Percentiles rank a stretch among this genome's conserved stretches.
Evolutionary conservation across 2,113 vertebrate genomes (phyloP).

Genomic region (Ptilonorhynchus violaceus): DNA sequence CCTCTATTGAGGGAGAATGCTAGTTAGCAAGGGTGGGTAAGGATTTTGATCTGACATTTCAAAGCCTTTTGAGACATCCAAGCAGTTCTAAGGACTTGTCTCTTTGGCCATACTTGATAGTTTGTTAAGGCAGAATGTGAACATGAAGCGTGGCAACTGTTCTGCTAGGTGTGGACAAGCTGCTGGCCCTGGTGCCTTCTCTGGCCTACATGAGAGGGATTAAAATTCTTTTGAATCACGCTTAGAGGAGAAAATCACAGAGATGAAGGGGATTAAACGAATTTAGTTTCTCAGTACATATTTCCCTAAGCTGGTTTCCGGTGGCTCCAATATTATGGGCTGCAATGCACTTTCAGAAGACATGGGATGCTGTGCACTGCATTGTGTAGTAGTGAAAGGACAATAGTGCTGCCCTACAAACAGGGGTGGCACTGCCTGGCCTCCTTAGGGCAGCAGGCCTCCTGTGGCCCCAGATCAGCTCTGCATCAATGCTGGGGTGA

Average conservation of each 20-base stretch:
- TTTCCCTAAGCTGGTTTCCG: slow-evolving; percentile 3
- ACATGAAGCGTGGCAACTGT: not conserved
- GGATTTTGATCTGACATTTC: not conserved
- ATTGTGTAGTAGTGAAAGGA: fast-evolving
- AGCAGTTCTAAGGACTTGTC: not conserved
- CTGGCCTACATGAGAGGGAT: not conserved
- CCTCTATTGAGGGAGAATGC: not conserved
- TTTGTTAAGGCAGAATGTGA: not conserved
- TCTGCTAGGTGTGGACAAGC: not conserved
- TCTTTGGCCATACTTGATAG: not conserved
- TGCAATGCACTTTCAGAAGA: not conserved
- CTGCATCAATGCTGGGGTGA: fast-evolving
- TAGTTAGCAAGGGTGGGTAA: not conserved
- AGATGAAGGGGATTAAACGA: not conserved
- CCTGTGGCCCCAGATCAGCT: not conserved
- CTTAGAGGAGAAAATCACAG: not conserved
- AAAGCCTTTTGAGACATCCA: not conserved
- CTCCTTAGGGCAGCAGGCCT: not conserved
- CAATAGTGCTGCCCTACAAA: fast-evolving
- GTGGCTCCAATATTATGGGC: not conserved
- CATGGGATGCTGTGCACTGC: not conserved
- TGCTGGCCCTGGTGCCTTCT: not conserved
- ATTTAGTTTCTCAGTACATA: not conserved
- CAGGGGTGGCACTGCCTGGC: not conserved
- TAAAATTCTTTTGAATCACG: slow-evolving; percentile 32